Evolutionary conservation across 1,140 invertebrate genomes (phyloP), one percentile per base, ranked within the genome.

Genomic region (Aricia agestis): DNA sequence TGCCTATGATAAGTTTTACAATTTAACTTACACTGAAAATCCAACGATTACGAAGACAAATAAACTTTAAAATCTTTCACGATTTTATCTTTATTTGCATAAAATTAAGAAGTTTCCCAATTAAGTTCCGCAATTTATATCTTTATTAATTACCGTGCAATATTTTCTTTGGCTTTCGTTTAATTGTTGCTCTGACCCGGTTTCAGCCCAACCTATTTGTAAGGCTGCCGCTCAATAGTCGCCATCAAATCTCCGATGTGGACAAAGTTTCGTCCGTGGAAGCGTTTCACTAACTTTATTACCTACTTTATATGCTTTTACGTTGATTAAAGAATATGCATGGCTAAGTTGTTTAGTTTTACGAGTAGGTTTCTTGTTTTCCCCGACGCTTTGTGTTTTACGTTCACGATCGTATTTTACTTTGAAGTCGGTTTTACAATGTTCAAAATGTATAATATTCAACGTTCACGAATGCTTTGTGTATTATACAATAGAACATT

Each of bases 251-350:
- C 59, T 19, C 10, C 59, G 59, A 63, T 63, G 59, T 63, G 18
- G 59, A 63, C 59, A 63, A 63, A 63, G 59, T 63, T 63, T 63
- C 59, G 59, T 63, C 18, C 5, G 18, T 63, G 59, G 10, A 63
- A 63, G 59, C 59, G 59, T 19, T 63, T 11, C 59, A 63, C 18
- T 63, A 11, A 25, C 59, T 63, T 63, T 63, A 19, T 63, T 63
- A 25, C 59, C 59, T 63, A 19, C 59, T 63, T 63, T 63, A 63
- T 25, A 63, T 63, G 59, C 59, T 63, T 63, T 63, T 25, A 63
- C 59, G 17, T 63, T 63, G 59, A 63, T 63, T 63, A 19, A 18
- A 63, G 59, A 63, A 11, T 63, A 63, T 25, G 45, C 45, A 52
- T 52, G 45, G 45, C 45, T 52, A 13, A 52, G 45, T 52, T 52